Base-by-base conservation (phyloP, 2,113 vertebrate genomes). In the Neoarius graeffei region DNA sequence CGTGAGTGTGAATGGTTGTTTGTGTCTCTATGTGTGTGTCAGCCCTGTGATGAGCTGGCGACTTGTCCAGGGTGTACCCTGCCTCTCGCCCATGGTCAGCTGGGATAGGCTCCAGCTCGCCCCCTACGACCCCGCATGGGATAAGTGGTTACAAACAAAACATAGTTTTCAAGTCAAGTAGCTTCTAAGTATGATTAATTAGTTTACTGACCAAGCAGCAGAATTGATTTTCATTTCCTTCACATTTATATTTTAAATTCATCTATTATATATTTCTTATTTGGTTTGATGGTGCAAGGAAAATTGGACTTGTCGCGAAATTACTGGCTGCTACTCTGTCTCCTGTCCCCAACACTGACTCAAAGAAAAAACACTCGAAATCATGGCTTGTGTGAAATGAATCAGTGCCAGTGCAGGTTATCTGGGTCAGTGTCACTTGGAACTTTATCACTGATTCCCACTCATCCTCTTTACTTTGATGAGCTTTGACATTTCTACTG, bases 391-490 rank as follows among this genome's bases (percentile, higher is more conserved):
- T 80, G 52, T 80, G 77, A 59, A 81, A 35, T 59, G 54, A 80
- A 80, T 80, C 20, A 54, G 7, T 79, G 23, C 50, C 25, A 56
- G 25, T 27, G 50, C 25, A 80, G 52, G 77, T 80, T 81, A 59
- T 81, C 54, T 4, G 5, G 79, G 79, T 59, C 56, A 59, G 54
- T 35, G 79, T 81, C 54, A 81, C n/a, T 30, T n/a, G 50, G 50
- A 80, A 19, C 77, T 59, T 30, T 60, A 81, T 81, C 56, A 59
- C 56, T 20, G 79, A 81, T 81, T 60, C 77, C 27, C 15, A 81
- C 77, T 57, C 54, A 59, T 81, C 77, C n/a, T 56, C 79, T 80
- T 35, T 59, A 30, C 56, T 81, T 81, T 57, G 79, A 81, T 81
- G 56, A 59, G 79, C 54, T 59, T 81, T 30, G 54, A 56, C 27